A percentile compares a stretch with the other conserved stretches of the same genome.
Conservation (phyloP, 2,888 invertebrate genomes). For the Dioctria rufipes region DNA sequence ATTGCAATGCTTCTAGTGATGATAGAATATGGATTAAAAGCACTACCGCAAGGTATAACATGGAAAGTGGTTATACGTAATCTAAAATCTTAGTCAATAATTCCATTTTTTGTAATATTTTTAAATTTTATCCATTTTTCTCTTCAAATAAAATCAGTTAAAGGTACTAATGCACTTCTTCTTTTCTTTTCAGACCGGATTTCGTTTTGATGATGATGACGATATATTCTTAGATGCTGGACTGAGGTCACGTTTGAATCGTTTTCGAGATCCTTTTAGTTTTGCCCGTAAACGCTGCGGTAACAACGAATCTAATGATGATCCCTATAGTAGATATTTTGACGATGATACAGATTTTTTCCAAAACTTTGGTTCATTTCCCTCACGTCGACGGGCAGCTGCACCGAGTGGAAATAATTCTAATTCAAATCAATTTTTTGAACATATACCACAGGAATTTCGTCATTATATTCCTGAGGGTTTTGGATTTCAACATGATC, state of each 20-base stretch:
- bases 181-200: slow-evolving; percentile 66
- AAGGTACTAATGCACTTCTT: slow-evolving; percentile 21
- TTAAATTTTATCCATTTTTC: no score
- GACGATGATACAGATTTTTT: slow-evolving; percentile 68
- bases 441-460: slow-evolving; percentile 70
- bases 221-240: slow-evolving; percentile 68
- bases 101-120: no score
- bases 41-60: no score
- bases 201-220: slow-evolving; percentile 69
- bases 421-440: slow-evolving; percentile 64
- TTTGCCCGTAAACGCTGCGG: slow-evolving; percentile 69
- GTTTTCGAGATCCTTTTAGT: slow-evolving; percentile 69
- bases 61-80: no score
- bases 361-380: slow-evolving; percentile 68
- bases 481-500: slow-evolving; percentile 63
- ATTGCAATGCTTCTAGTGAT: no score
- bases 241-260: slow-evolving; percentile 67
- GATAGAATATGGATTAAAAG: no score
- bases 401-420: slow-evolving; percentile 27
- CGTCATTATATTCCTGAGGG: slow-evolving; percentile 70
- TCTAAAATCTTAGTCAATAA: no score
- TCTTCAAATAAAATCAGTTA: no score
- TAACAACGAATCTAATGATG: slow-evolving; percentile 66
- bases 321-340: slow-evolving; percentile 65
- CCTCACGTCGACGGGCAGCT: slow-evolving; percentile 63